Evolutionary conservation across 2,113 vertebrate genomes (phyloP), one percentile per base, ranked within the genome.

Genomic region (Pholis gunnellus): DNA sequence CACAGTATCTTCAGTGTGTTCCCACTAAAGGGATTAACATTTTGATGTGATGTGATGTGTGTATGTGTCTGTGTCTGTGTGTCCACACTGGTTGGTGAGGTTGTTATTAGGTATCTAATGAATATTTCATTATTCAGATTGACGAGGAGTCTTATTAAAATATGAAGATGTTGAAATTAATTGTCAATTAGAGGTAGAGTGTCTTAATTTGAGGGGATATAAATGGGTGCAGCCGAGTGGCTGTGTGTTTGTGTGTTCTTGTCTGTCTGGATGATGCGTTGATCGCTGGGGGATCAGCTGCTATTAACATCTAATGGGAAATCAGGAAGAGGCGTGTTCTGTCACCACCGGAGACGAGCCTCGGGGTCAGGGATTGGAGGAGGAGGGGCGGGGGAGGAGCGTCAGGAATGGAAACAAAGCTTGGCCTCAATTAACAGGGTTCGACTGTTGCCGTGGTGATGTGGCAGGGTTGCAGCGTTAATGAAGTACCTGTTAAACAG

Each of bases 91-190:
- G 27, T 69, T 76, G 83, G 65, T 63, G 76, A 68, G 76, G 84
- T 76, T 92, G 93, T 95, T 94, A 95, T 95, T 94, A 93, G 91
- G 78, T 91, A 91, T 94, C 91, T 95, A 95, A 96, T 96, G 95
- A 96, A 96, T 95, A 96, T 96, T 96, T 96, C 93, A 96, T 96
- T 92, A 91, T 94, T 89, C 92, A 94, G 94, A 95, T 95, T 96
- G 94, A 96, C 92, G 92, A 95, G 94, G 88, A 93, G 92, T 90
- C 95, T 95, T 96, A 96, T 96, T 95, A 96, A 95, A 96, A 95
- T 95, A 96, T 95, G 94, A 96, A 96, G 95, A 96, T 95, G 95
- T 95, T 95, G 94, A 95, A 96, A 96, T 96, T 95, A 96, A 96
- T 96, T 96, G 95, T 95, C 95, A 96, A 96, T 96, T 96, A 95